Evolutionary conservation across 2,797 vertebrate species (phyloP), one percentile per base, ranked within the genome.

Genomic region (Sebastes nivosus): DNA sequence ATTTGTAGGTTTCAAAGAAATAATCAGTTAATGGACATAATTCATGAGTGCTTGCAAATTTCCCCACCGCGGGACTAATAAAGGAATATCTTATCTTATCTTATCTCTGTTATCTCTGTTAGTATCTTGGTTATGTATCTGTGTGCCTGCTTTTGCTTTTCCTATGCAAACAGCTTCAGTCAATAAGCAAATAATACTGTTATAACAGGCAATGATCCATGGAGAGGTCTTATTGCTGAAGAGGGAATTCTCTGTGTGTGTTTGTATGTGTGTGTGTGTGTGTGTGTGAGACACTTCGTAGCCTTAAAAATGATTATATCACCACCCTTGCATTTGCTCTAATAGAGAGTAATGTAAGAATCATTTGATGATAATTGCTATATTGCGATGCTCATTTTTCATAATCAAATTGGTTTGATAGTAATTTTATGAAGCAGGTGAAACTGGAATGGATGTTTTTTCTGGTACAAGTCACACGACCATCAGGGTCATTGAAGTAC

Each of bases 171-270:
- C 73, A 29, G 75, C 63, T 80, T 78, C 63, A 69, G 82, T 88
- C 77, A 81, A 76, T 77, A 81, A 87, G 58, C 72, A 79, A 80
- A 77, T 65, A 77, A 87, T 34, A 55, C 32, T 72, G 76, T 86
- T 83, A 80, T 76, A 85, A 85, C 72, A 75, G 80, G 66, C 83
- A 83, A 72, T 63, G 83, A 90, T 86, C 88, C 86, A 71, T 71
- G 68, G 61, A 89, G 81, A 82, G 63, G 63, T 72, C 59, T 86
- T 75, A 80, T 75, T 88, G 76, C 78, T 77, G 75, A 84, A 75
- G 75, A 83, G 83, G 81, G 81, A 77, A 58, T 78, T 63, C 24
- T n/a, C 54, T 27, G 63, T 27, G 50, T 66, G 50, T 55, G 55
- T 70, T 27, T 79, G 24, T 60, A 34, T 54, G 59, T 67, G 38